These are phyloP conservation scores for Platysternon megacephalum DNA, from an alignment of 2,113 vertebrate genomes.

Conservation along the genomic window DNA sequence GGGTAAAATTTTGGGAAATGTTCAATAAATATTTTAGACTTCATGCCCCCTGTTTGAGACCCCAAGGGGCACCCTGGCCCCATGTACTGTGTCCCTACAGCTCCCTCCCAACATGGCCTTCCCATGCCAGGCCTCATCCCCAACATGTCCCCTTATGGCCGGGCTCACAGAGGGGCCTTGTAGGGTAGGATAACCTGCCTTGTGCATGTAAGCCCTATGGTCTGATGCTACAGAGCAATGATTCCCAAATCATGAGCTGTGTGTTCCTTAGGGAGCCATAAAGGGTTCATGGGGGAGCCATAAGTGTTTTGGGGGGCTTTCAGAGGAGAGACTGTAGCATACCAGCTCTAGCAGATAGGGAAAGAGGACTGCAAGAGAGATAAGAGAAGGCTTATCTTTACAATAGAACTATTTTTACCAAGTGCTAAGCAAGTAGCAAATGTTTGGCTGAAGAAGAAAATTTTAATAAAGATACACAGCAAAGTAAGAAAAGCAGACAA, in stretches of 20 bases:
- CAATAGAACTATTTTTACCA: not conserved
- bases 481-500: not conserved
- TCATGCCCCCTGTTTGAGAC: not conserved
- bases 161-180: not conserved
- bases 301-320: too few species aligned
- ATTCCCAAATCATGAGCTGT: not conserved
- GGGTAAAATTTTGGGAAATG: not conserved
- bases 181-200: not conserved
- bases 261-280: too few species aligned
- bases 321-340: too few species aligned
- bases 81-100: not conserved
- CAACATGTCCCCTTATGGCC: not conserved
- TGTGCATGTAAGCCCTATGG: not conserved
- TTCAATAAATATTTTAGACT: not conserved
- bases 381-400: too few species aligned
- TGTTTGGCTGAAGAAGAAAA: not conserved
- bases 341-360: not conserved
- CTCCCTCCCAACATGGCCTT: not conserved
- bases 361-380: too few species aligned
- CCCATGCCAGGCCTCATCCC: not conserved
- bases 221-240: not conserved
- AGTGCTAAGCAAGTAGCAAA: not conserved
- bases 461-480: not conserved
- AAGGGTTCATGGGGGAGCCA: too few species aligned
- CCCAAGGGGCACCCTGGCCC: not conserved